Percentiles rank a stretch among this genome's conserved stretches.
These are phyloP conservation scores for Sylvia atricapilla DNA, from an alignment of 2,113 vertebrate genomes.

Conservation along the genomic window DNA sequence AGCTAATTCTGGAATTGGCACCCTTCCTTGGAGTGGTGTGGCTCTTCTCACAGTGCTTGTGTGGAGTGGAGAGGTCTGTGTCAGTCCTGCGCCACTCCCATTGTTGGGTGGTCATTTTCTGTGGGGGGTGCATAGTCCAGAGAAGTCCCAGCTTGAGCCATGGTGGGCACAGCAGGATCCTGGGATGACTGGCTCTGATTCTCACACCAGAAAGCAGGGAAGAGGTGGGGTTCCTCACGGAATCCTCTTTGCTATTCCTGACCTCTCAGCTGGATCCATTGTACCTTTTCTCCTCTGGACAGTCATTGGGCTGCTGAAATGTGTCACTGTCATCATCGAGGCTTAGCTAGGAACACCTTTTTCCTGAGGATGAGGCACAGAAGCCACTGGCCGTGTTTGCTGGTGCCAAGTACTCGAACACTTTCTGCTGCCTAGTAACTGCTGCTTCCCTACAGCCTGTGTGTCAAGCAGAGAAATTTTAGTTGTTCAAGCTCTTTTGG, in stretches of 20 bases:
- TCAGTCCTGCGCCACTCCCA: background rate
- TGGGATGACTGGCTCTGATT: background rate
- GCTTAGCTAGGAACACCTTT: background rate
- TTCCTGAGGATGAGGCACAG: background rate
- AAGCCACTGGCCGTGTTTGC: background rate
- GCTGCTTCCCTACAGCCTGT: background rate
- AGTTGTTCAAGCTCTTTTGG: background rate
- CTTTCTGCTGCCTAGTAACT: background rate
- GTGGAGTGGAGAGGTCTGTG: background rate
- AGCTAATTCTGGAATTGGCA: background rate
- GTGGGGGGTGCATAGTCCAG: background rate
- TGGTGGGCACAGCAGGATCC: background rate
- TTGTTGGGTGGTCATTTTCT: background rate
- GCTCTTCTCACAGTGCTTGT: background rate
- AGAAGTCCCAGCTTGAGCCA: background rate
- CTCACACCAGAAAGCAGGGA: background rate
- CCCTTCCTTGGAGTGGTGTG: background rate
- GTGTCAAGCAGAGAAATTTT: background rate
- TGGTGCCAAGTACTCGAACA: background rate
- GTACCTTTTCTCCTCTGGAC: background rate
- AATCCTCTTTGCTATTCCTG: background rate
- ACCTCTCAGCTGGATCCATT: background rate
- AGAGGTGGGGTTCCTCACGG: background rate
- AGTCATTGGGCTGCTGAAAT: background rate
- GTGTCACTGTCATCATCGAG: accelerated